Evolutionary conservation across 2,113 vertebrate genomes (phyloP), one percentile per base, ranked within the genome.

Genomic region (Cyprinodon brontotheroides): DNA sequence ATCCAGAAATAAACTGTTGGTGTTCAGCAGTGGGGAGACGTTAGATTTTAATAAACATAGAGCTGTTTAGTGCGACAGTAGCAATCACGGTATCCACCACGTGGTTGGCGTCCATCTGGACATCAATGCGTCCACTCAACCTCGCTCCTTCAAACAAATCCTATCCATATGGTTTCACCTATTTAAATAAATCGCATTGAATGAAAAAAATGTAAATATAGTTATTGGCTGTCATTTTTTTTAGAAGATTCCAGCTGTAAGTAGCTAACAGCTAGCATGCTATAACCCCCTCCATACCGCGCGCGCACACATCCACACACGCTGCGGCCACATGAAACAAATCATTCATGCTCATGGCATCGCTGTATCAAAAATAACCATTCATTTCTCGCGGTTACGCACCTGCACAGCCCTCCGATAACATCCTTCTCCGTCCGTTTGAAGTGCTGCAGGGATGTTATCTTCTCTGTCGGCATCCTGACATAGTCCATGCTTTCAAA

Each of bases 381-480:
- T 7, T 13, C 14, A n/a, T 17, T 4, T 37, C 20, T 11, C 10
- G 47, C 3, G 29, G 50, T 1, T 20, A 94, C 95, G 84, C 92
- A 96, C 96, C 96, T 97, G 93, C 96, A 96, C 66, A 96, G 95
- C 73, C 96, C 96, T 60, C 96, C 96, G 77, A 96, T 97, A 65
- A 97, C 95, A 90, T 96, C 96, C 93, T 97, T 96, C 91, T 97
- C 96, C 81, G 95, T 95, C 93, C 96, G 96, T 93, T 96, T 96
- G 93, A 96, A 96, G 89, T 96, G 96, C 91, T 96, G 95, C 91
- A 96, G 86, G 76, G 93, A 94, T 78, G 93, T 89, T 78, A 96
- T 94, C 94, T 97, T 97, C 91, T 96, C 95, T 86, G 95, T 93
- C 90, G 95, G 96, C 93, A 96, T 95, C 95, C 96, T 95, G 94